phyloP scores from a whole-genome alignment of 1,140 invertebrate species.

The Phocides pigmalion region DNA sequence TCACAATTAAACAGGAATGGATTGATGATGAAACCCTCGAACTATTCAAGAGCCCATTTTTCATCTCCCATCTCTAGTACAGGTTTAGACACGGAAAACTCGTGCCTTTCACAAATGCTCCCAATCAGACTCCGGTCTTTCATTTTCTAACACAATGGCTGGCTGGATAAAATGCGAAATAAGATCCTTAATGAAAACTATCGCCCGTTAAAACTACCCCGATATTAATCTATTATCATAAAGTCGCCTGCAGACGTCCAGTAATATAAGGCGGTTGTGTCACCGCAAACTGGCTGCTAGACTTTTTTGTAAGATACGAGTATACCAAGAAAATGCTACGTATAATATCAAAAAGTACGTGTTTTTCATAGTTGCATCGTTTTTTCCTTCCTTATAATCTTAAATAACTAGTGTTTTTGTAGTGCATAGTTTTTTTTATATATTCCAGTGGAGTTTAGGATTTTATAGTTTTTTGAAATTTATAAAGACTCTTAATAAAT shows the following conservation, averaged over 20 bases:
- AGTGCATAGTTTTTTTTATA: no score
- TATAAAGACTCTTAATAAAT: no score
- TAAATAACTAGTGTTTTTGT: no score
- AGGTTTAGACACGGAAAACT: constrained; percentile 50
- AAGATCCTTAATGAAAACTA: constrained; percentile 74
- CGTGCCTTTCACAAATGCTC: constrained; percentile 70
- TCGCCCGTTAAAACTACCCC: constrained; percentile 50
- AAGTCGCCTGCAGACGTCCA: constrained; percentile 59
- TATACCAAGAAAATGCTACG: no score
- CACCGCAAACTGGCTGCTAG: not conserved
- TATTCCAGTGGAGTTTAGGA: no score
- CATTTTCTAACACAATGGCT: constrained; percentile 61
- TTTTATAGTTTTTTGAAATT: no score
- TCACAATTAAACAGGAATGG: not conserved
- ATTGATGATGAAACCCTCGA: not conserved
- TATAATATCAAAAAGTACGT: no score
- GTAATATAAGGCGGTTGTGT: constrained; percentile 1
- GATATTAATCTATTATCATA: constrained; percentile 69
- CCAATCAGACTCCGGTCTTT: constrained; percentile 65
- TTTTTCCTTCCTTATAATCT: no score
- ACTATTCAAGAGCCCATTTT: not conserved
- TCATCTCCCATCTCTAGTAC: constrained; percentile 18
- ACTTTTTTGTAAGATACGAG: no score
- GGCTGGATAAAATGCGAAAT: constrained; percentile 67
- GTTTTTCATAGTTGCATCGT: no score